A percentile compares a stretch with the other conserved stretches of the same genome.
These are phyloP conservation scores for Phortica magna DNA, from an alignment of 2,888 invertebrate genomes.

Conservation along the genomic window DNA sequence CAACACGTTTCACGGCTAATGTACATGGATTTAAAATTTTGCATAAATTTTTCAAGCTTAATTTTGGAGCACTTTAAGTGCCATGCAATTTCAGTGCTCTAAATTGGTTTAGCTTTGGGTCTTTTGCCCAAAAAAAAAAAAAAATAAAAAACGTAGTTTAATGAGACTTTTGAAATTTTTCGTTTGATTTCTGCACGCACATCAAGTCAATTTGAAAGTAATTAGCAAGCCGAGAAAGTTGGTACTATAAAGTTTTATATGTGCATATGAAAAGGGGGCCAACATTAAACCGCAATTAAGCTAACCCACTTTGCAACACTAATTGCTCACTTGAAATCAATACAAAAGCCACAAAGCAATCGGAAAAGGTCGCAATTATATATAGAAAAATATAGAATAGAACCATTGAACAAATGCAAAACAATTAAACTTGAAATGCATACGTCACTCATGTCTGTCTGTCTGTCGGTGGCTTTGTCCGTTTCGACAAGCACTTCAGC, in stretches of 20 bases:
- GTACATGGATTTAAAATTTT: slow-evolving; percentile 21
- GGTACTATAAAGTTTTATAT: too few species aligned
- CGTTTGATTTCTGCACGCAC: too few species aligned
- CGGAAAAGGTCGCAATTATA: slow-evolving; percentile 22
- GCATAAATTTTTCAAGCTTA: not conserved
- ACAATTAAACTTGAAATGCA: slow-evolving; percentile 68
- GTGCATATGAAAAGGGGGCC: slow-evolving; percentile 4
- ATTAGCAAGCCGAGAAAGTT: too few species aligned
- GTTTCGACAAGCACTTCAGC: not conserved
- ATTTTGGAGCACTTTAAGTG: too few species aligned
- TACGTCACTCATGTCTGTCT: slow-evolving; percentile 37
- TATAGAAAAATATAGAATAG: slow-evolving; percentile 37
- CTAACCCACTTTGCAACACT: slow-evolving; percentile 40
- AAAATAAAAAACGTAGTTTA: too few species aligned
- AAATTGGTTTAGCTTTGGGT: too few species aligned
- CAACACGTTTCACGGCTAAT: slow-evolving; percentile 20
- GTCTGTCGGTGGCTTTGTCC: not conserved
- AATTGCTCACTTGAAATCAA: slow-evolving; percentile 53
- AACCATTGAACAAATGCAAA: slow-evolving; percentile 38
- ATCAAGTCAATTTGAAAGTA: too few species aligned
- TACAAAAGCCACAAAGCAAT: slow-evolving; percentile 47
- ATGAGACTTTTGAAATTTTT: too few species aligned
- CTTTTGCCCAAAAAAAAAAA: too few species aligned
- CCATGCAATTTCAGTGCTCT: too few species aligned
- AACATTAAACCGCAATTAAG: slow-evolving; percentile 41